Percentiles rank a stretch among this genome's conserved stretches.
Conservation (phyloP, 2,113 vertebrate genomes). For the Silurus glanis region DNA sequence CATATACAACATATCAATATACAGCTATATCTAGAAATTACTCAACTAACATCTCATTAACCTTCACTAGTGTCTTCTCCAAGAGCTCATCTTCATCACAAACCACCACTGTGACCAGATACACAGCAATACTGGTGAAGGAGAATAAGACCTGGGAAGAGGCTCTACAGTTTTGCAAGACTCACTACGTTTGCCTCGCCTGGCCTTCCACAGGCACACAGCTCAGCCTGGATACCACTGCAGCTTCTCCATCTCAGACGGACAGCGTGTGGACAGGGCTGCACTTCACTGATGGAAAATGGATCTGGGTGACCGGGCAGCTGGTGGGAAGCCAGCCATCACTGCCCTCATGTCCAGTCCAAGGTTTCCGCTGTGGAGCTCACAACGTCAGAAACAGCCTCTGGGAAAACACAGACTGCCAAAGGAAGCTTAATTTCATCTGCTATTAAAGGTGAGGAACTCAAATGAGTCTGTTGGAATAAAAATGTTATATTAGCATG, state of each 20-base stretch:
- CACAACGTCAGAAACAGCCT: neutral
- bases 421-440: constrained; percentile 44
- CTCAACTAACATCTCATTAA: neutral
- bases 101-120: neutral
- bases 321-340: fast-evolving
- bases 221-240: too few relatives aligned
- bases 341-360: constrained; percentile 47
- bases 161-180: neutral
- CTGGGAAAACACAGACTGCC: constrained; percentile 11
- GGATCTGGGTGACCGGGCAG: constrained; percentile 28
- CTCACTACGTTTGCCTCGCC: constrained; percentile 28
- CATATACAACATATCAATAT: too few relatives aligned
- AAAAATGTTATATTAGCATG: too few relatives aligned
- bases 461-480: too few relatives aligned
- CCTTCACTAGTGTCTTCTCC: too few relatives aligned
- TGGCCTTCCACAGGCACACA: too few relatives aligned
- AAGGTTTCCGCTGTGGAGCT: constrained; percentile 17
- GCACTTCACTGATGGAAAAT: constrained; percentile 25
- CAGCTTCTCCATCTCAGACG: too few relatives aligned
- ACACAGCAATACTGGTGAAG: constrained; percentile 11
- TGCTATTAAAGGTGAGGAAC: constrained; percentile 42
- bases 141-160: constrained; percentile 41
- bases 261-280: too few relatives aligned
- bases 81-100: too few relatives aligned
- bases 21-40: neutral